Conservation (phyloP, 2,113 vertebrate species). For the Ptilorrhoa leucosticta region DNA sequence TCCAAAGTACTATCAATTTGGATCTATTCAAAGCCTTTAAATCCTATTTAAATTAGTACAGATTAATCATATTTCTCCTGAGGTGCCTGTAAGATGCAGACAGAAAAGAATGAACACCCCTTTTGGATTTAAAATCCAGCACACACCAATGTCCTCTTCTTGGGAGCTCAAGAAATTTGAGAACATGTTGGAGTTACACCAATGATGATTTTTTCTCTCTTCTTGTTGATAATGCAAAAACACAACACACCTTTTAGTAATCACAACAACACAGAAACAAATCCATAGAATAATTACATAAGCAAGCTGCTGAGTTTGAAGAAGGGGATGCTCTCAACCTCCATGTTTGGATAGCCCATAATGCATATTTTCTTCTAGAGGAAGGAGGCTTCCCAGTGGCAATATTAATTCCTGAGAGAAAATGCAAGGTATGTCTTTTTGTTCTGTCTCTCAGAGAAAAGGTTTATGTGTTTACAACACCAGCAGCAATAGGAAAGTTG, state of each 20-base stretch:
- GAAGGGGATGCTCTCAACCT: background rate
- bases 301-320: background rate
- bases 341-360: background rate
- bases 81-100: background rate
- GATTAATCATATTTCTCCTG: background rate
- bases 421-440: background rate
- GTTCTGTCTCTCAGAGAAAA: background rate
- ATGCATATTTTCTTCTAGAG: background rate
- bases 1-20: background rate
- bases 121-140: background rate
- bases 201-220: background rate
- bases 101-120: background rate
- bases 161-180: background rate
- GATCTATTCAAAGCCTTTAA: background rate
- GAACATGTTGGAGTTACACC: background rate
- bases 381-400: background rate
- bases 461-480: background rate
- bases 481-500: background rate
- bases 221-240: background rate
- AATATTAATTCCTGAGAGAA: background rate
- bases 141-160: background rate
- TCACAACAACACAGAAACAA: background rate
- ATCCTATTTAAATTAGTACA: background rate
- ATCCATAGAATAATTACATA: background rate
- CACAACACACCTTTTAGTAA: background rate